phyloP scores from a whole-genome alignment of 2,888 invertebrate species.

The Heliconius aoede region DNA sequence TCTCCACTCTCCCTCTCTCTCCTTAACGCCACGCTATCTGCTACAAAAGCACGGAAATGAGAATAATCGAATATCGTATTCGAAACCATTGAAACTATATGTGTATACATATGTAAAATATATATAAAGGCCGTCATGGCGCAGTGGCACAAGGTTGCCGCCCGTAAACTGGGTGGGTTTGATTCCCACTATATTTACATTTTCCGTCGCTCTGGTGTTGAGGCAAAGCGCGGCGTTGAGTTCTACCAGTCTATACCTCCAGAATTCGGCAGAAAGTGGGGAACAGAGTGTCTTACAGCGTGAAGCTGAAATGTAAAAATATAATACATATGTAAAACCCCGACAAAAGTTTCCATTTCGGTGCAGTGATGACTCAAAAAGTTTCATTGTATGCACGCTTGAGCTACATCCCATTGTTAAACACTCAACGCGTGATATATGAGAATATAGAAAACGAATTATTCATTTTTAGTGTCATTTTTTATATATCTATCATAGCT shows the following conservation, averaged over 20 bases:
- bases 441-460: constrained; percentile 23
- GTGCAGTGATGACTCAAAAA: constrained; percentile 21
- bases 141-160: too few relatives aligned
- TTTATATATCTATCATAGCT: constrained; percentile 20
- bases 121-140: too few relatives aligned
- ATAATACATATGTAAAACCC: background rate
- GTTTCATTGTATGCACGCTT: constrained; percentile 16
- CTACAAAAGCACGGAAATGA: background rate
- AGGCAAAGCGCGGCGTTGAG: too few relatives aligned
- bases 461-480: constrained; percentile 25
- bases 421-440: constrained; percentile 22
- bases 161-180: too few relatives aligned
- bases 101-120: too few relatives aligned
- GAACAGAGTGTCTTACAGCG: too few relatives aligned
- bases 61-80: background rate
- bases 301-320: too few relatives aligned
- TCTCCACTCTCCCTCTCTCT: background rate
- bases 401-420: constrained; percentile 27
- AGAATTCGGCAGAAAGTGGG: too few relatives aligned
- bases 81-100: too few relatives aligned
- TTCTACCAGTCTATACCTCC: too few relatives aligned
- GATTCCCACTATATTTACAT: too few relatives aligned
- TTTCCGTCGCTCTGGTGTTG: too few relatives aligned
- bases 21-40: background rate
- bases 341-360: constrained; percentile 6